Base-by-base conservation (phyloP, 2,113 vertebrate genomes). In the Collichthys lucidus region DNA sequence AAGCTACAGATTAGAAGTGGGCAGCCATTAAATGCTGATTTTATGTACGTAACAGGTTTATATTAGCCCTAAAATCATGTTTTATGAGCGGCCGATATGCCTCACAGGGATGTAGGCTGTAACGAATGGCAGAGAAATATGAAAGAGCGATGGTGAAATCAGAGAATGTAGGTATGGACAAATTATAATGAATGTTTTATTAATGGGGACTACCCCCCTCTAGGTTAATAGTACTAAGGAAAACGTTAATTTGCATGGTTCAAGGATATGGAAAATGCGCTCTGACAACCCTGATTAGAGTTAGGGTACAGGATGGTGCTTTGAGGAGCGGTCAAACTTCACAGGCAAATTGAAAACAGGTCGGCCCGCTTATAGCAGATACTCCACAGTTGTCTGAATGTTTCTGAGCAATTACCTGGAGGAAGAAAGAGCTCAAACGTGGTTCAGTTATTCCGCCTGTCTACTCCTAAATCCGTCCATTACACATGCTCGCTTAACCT, bases 41-140 rank as follows among this genome's bases (percentile, higher is more conserved):
- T 82, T 64, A 92, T 92, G 88, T 93, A 85, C 84, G 90, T 94
- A 94, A 95, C 90, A 90, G 93, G 92, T 88, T 94, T 95, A 93
- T 88, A 88, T 94, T 89, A 90, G 77, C 46, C 90, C 50, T 68
- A 83, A 84, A 91, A 89, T 89, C 84, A 74, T 15, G 73, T 88
- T 90, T 82, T 83, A 86, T 75, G 74, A 86, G 84, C 67, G 29
- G 83, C 78, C 72, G 76, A 80, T 19, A 61, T 61, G 81, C 64
- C 55, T 76, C 64, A 46, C 55, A 5, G 68, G 60, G 60, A 86
- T 77, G 47, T 60, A 73, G 19, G 69, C 90, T 90, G 90, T 90
- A 88, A 92, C 90, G 74, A 94, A 94, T 93, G 88, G 77, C 22
- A 86, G 57, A 67, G 84, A 91, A 90, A 88, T 86, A 91, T 91